Base-by-base conservation (phyloP, 2,113 vertebrate genomes). In the Caranx ignobilis region DNA sequence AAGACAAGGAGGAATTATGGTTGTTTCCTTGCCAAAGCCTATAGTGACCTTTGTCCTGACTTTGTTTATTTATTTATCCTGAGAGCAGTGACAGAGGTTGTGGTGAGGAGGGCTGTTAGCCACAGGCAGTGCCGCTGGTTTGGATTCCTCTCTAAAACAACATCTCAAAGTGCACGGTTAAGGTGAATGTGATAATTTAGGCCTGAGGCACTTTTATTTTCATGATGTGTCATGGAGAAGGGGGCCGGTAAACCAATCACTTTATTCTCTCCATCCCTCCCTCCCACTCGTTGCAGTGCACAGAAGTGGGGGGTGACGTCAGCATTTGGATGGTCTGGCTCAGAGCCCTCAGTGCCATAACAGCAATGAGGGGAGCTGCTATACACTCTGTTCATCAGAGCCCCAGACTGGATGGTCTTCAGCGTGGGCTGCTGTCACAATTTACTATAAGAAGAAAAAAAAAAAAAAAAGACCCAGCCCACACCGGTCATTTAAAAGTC, bases 111-210 rank as follows among this genome's bases (percentile, higher is more conserved):
- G 86, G 84, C 89, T 89, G 89, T 88, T 86, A 77, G 91, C 95
- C 92, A 59, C 94, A 92, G 84, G 91, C 93, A 72, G 78, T 84
- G 89, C 89, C 52, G 73, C 82, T 90, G 94, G 92, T 94, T 90
- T 95, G 95, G 93, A 93, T 71, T 64, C 77, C 47, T 84, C 88
- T 88, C 93, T 93, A 92, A 88, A 95, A 95, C 91, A 95, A 95
- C 93, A 95, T 87, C 62, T 78, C 86, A 93, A 91, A 91, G 93
- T 90, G 92, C 93, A 93, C 86, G 86, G 85, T 66, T 88, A 95
- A 95, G 94, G 94, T 95, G 93, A 91, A 95, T 79, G 93, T 91
- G 93, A 95, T 95, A 89, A 95, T 95, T 94, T 92, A 93, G 91
- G 93, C 88, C 84, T 91, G 70, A 35, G 61, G 82, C 85, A 88